phyloP scores from a whole-genome alignment of 2,797 vertebrate genomes.

The Coregonus suidteri region DNA sequence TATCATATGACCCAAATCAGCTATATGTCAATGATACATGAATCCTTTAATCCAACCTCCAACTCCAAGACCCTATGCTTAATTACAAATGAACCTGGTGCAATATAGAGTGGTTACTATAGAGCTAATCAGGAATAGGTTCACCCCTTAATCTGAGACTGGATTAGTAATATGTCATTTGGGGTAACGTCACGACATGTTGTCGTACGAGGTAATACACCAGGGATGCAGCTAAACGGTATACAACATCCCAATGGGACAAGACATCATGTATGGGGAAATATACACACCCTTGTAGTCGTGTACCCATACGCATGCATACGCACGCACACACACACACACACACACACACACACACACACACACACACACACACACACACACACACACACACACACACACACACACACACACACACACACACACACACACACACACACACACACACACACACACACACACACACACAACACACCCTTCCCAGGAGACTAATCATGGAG shows the following conservation, averaged over 20 bases:
- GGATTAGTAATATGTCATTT: not conserved
- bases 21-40: not conserved
- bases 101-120: not conserved
- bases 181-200: too few relatives aligned
- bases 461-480: not conserved
- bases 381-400: too few relatives aligned
- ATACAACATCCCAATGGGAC: not conserved
- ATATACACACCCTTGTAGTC: not conserved
- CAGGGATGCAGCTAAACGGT: not conserved
- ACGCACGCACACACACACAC: not conserved
- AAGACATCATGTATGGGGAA: conserved; percentile 44
- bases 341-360: too few relatives aligned
- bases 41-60: not conserved
- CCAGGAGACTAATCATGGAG: conserved; percentile 19
- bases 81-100: not conserved
- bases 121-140: not conserved
- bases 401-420: too few relatives aligned
- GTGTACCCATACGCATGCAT: too few relatives aligned
- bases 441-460: too few relatives aligned
- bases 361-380: not conserved
- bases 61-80: not conserved
- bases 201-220: not conserved
- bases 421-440: too few relatives aligned
- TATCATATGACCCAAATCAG: not conserved
- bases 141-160: not conserved